These are phyloP conservation scores for Dysdera silvatica DNA, from an alignment of 1,140 invertebrate genomes.

Conservation along the genomic window DNA sequence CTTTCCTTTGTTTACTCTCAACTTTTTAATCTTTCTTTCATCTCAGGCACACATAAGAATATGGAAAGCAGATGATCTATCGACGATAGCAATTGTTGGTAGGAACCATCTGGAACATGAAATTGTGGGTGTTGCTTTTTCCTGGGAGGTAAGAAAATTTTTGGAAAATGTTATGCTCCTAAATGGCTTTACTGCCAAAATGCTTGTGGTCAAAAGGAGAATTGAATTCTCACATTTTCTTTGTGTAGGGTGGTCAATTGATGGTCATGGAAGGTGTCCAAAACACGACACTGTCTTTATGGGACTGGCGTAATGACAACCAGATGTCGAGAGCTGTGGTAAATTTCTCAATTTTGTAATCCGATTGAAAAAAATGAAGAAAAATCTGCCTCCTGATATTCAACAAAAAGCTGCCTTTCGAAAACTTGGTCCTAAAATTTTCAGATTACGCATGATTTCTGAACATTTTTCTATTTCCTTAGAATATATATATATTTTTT, in stretches of 20 bases:
- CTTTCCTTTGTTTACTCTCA: neutral
- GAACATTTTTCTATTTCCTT: too few relatives aligned
- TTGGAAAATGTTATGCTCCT: too few relatives aligned
- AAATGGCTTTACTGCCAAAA: too few relatives aligned
- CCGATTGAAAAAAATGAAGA: too few relatives aligned
- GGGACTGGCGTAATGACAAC: slow-evolving; percentile 41
- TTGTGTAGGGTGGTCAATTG: slow-evolving; percentile 39
- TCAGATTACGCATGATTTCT: too few relatives aligned
- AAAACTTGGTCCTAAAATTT: too few relatives aligned
- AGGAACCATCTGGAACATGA: slow-evolving; percentile 85
- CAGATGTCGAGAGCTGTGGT: slow-evolving; percentile 9
- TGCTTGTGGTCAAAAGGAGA: too few relatives aligned
- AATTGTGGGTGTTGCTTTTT: slow-evolving; percentile 81
- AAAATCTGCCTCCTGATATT: too few relatives aligned
- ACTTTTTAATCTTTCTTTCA: neutral
- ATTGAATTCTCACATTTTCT: too few relatives aligned
- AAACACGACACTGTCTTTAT: slow-evolving; percentile 46
- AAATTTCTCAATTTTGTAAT: too few relatives aligned
- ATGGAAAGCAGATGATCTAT: slow-evolving; percentile 85
- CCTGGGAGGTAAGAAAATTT: slow-evolving; percentile 39
- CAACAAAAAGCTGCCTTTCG: too few relatives aligned
- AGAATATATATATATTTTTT: too few relatives aligned
- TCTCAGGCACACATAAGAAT: slow-evolving; percentile 81
- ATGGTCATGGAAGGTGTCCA: slow-evolving; percentile 46
- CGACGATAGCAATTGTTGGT: slow-evolving; percentile 83